These are phyloP conservation scores for Tenualosa ilisha DNA, from an alignment of 2,797 vertebrate species.

Conservation along the genomic window DNA sequence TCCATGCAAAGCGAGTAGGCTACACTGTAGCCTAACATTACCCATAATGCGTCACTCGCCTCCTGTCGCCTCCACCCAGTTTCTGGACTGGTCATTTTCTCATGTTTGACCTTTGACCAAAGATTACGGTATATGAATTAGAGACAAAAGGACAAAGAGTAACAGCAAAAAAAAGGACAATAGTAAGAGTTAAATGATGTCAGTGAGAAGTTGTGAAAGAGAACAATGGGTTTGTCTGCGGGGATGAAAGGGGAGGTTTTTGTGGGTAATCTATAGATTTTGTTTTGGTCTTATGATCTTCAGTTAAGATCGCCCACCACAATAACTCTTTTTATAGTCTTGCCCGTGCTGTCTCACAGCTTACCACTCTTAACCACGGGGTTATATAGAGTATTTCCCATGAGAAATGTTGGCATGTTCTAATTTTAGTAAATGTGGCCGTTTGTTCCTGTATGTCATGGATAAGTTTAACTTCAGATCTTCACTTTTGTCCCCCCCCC, in stretches of 20 bases:
- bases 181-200: neutral
- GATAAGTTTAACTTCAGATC: neutral
- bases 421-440: neutral
- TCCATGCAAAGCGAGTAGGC: neutral
- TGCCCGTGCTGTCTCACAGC: neutral
- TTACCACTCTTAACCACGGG: neutral
- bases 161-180: neutral
- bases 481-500: neutral
- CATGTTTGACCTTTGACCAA: neutral
- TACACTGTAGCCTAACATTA: constrained; percentile 23
- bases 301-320: neutral
- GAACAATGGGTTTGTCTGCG: neutral
- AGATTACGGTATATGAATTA: neutral
- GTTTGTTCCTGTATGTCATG: neutral
- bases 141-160: neutral
- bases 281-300: neutral
- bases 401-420: neutral
- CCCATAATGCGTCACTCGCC: neutral
- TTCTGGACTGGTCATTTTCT: neutral
- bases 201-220: neutral
- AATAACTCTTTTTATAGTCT: neutral
- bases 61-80: neutral
- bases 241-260: neutral
- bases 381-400: neutral
- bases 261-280: neutral